phyloP scores from a whole-genome alignment of 2,888 invertebrate species.

The Aleiodes leptofemur region DNA sequence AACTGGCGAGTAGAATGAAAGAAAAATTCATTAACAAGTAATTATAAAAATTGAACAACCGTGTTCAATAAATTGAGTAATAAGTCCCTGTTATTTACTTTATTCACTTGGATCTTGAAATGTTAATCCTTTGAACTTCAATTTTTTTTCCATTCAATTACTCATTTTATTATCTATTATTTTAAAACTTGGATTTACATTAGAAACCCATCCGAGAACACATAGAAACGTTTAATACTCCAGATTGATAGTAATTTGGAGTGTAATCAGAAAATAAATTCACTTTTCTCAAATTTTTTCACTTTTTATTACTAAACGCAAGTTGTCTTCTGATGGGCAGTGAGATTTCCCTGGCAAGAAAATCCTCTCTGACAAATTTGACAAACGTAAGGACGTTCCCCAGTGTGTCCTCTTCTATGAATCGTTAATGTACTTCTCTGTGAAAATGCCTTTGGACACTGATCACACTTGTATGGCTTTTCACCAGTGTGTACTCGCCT shows the following conservation, averaged over 20 bases:
- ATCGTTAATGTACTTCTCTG: conserved; percentile 77
- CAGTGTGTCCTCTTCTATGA: conserved; percentile 76
- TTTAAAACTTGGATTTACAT: conserved; percentile 12
- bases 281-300: background rate
- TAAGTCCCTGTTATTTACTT: too few relatives aligned
- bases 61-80: too few relatives aligned
- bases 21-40: background rate
- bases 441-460: conserved; percentile 77
- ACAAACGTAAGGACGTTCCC: conserved; percentile 75
- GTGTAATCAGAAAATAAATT: conserved; percentile 14
- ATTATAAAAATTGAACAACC: conserved; percentile 2
- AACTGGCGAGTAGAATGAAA: conserved; percentile 30
- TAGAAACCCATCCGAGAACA: background rate
- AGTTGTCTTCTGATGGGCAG: conserved; percentile 73
- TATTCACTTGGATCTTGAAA: too few relatives aligned
- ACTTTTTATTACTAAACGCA: conserved; percentile 64
- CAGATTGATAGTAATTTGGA: background rate
- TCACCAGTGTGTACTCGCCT: conserved; percentile 76
- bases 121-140: too few relatives aligned
- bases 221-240: background rate
- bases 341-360: conserved; percentile 75
- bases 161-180: conserved; percentile 5
- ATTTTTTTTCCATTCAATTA: too few relatives aligned
- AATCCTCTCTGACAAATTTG: conserved; percentile 74
- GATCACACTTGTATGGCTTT: conserved; percentile 76